These are phyloP conservation scores for Cydia pomonella DNA, from an alignment of 1,140 invertebrate species.

Conservation along the genomic window DNA sequence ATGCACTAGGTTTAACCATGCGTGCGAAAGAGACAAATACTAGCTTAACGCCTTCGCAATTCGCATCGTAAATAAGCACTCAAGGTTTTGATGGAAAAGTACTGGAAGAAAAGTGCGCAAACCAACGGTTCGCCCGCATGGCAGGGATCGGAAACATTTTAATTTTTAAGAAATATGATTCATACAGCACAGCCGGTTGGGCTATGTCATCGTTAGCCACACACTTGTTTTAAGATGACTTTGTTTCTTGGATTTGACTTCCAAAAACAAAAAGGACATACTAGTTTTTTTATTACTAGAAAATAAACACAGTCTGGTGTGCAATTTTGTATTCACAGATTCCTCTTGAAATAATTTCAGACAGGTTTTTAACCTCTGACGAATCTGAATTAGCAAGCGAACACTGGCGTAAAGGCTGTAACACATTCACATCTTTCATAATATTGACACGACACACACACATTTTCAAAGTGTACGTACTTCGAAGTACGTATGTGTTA, in stretches of 20 bases:
- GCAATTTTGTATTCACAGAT: background rate
- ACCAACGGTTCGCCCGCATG: constrained; percentile 42
- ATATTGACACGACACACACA: constrained; percentile 45
- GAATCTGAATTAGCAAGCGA: constrained; percentile 48
- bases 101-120: constrained; percentile 61
- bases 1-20: constrained; percentile 2
- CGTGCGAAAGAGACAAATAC: constrained; percentile 37
- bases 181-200: background rate
- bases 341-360: constrained; percentile 38
- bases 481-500: constrained; percentile 45
- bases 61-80: constrained; percentile 46
- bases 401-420: constrained; percentile 45
- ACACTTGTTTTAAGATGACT: background rate
- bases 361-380: constrained; percentile 56
- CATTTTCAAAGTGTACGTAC: constrained; percentile 33
- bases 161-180: background rate
- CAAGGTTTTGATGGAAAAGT: constrained; percentile 63
- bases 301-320: background rate
- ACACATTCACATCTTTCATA: constrained; percentile 47
- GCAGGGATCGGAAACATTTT: constrained; percentile 51
- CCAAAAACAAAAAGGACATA: background rate
- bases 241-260: background rate
- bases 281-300: background rate
- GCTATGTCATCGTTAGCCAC: constrained; percentile 37
- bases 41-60: constrained; percentile 47